These are phyloP conservation scores for Porites evermanni DNA, from an alignment of 92 coral and sea anemone species.

Conservation along the genomic window DNA sequence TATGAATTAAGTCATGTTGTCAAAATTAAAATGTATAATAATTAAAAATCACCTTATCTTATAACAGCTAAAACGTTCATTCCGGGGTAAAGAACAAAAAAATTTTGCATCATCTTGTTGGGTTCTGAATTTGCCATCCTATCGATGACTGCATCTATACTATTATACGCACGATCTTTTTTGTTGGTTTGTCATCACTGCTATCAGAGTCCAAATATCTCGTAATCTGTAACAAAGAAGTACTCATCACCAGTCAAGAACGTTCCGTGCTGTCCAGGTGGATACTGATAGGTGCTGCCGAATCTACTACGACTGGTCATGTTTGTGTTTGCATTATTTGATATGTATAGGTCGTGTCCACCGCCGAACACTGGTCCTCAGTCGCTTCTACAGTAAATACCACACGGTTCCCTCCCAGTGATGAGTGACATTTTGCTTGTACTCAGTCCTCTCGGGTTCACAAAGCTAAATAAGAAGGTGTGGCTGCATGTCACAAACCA, in stretches of 20 bases:
- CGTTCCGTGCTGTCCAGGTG: constrained; percentile 27
- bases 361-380: constrained; percentile 18
- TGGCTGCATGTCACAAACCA: not conserved
- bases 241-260: constrained; percentile 50
- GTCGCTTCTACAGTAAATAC: not conserved
- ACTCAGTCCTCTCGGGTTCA: not conserved
- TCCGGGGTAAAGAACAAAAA: too few relatives aligned
- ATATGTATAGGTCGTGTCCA: not conserved
- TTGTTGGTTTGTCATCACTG: too few relatives aligned
- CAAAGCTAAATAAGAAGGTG: not conserved
- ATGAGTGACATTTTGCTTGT: not conserved
- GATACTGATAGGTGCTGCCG: constrained; percentile 53
- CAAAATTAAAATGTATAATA: too few relatives aligned
- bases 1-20: too few relatives aligned
- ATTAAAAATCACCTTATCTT: too few relatives aligned
- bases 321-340: not conserved
- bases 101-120: too few relatives aligned
- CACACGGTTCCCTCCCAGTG: not conserved
- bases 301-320: constrained; percentile 10
- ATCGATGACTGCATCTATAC: too few relatives aligned
- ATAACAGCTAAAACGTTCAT: too few relatives aligned
- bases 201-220: not conserved
- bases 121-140: too few relatives aligned
- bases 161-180: too few relatives aligned
- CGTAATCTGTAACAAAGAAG: constrained; percentile 33